Base-by-base conservation (phyloP, 1,140 invertebrate species). In the Drepana arcuata region DNA sequence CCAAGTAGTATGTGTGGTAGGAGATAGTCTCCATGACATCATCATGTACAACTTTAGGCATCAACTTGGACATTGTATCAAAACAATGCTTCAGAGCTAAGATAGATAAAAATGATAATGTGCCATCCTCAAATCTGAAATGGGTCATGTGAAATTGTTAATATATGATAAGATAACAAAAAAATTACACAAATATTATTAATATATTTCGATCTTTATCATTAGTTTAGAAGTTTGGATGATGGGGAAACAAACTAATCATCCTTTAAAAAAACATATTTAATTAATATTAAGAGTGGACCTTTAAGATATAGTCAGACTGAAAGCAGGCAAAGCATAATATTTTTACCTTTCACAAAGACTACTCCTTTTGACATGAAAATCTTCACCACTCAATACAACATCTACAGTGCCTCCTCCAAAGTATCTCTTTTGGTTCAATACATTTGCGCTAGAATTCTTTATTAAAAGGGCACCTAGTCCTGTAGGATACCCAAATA, bases 401-500 rank as follows among this genome's bases (percentile, higher is more conserved):
- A 96, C 90, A 55, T 93, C 87, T 5, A 98, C 92, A 2, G 95
- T 96, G 2, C 96, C 96, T 16, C 96, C 96, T 13, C 96, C 96
- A 84, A 94, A 97, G 71, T 95, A 98, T 26, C 75, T 84, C 84
- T 91, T 94, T 7, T 88, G 77, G 38, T 36, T 67, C 28, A 97
- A 80, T 12, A 88, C 65, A 56, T 86, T 15, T 2, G 84, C 81
- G 51, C 89, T 90, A 1, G 77, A 71, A 60, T 93, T 93, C 53
- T 86, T 89, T 0, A 98, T 90, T 29, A 99, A 58, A 2, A 99
- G 71, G 21, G 94, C 95, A 15, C 96, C 97, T 49, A 93, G 73
- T n/a, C 93, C 97, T 38, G 96, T 98, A 3, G 97, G 97, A 83
- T 92, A 98, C 0, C 97, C 97, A 86, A 99, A 98, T 60, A 99